Conservation (phyloP, 2,113 vertebrate genomes). For the Heteronetta atricapilla region DNA sequence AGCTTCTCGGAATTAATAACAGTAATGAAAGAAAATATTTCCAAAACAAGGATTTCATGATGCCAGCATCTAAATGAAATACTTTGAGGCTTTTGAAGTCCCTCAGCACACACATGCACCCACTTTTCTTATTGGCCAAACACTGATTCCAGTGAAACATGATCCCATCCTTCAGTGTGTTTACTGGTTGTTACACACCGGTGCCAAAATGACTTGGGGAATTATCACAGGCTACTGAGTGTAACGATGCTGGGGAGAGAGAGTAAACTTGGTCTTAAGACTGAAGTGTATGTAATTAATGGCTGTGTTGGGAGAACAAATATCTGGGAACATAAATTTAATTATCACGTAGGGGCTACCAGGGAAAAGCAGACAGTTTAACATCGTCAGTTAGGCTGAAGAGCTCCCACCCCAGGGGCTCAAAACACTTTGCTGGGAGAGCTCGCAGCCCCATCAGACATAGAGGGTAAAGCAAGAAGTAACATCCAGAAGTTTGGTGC, state of each 20-base stretch:
- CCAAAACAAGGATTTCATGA: neutral
- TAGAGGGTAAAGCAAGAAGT: neutral
- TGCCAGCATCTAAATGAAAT: neutral
- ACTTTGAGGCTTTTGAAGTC: conserved; percentile 17
- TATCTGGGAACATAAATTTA: neutral
- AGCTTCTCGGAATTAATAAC: neutral
- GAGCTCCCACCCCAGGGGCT: neutral
- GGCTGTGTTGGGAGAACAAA: neutral
- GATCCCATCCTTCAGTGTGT: neutral
- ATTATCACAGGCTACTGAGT: neutral
- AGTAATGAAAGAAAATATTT: neutral
- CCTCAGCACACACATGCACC: neutral
- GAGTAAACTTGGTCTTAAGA: neutral
- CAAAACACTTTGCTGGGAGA: neutral
- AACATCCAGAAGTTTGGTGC: neutral
- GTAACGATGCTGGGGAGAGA: neutral
- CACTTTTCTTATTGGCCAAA: neutral
- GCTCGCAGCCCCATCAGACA: neutral
- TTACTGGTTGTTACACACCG: conserved; percentile 1
- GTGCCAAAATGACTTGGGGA: neutral
- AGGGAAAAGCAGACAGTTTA: neutral
- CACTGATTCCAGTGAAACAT: neutral
- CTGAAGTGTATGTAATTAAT: neutral
- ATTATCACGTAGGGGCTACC: neutral
- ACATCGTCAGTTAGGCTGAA: neutral